Percentiles rank a stretch among this genome's conserved stretches.
Evolutionary conservation across 1,140 invertebrate species (phyloP).

Genomic region (Dryas iulia): DNA sequence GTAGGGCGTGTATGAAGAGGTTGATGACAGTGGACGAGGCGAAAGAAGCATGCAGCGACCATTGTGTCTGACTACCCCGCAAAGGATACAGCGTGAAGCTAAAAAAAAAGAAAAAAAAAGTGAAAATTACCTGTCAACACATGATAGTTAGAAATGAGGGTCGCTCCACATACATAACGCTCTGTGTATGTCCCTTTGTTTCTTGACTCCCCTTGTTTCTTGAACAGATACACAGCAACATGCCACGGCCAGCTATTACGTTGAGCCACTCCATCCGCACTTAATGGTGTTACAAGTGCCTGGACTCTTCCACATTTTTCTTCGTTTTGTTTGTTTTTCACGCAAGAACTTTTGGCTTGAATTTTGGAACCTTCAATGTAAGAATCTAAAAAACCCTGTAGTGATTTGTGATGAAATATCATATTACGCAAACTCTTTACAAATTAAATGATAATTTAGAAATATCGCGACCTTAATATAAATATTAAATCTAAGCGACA

Average conservation of each 20-base stretch:
- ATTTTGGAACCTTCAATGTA: neutral
- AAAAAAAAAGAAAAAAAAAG: neutral
- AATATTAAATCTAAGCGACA: no score
- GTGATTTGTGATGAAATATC: neutral
- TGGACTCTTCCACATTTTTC: conserved; percentile 1
- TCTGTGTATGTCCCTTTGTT: no score
- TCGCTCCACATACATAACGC: conserved; percentile 20
- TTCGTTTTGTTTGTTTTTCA: neutral
- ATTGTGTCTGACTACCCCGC: no score
- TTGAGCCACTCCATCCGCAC: neutral
- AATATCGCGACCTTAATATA: no score
- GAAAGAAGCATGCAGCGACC: no score
- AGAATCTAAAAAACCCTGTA: neutral
- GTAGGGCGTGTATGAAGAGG: no score
- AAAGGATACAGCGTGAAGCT: no score
- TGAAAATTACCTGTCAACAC: conserved; percentile 12
- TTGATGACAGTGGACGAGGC: no score
- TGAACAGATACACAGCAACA: neutral
- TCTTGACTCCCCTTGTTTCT: no score
- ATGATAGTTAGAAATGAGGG: conserved; percentile 7
- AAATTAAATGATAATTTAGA: no score
- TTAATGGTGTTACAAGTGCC: neutral
- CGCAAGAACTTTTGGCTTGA: neutral
- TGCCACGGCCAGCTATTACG: conserved; percentile 16
- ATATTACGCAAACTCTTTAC: no score